Percentiles rank a stretch among this genome's conserved stretches.
Evolutionary conservation across 2,113 vertebrate species (phyloP).

Genomic region (Murina feae): DNA sequence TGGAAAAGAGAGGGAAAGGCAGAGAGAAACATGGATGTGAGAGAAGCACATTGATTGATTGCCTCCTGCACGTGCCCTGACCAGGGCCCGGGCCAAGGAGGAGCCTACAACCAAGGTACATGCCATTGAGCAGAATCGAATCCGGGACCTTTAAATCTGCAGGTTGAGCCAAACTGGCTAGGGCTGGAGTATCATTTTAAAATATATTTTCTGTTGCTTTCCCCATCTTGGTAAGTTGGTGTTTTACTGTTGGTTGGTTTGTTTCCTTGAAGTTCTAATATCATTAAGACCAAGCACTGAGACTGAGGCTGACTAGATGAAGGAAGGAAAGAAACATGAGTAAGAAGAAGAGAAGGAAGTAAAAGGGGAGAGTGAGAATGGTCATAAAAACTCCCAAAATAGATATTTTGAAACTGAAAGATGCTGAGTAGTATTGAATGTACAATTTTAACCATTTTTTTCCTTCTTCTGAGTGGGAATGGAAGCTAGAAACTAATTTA

Average conservation of each 20-base stretch:
- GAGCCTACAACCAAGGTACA: too few relatives aligned
- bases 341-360: neutral
- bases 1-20: too few relatives aligned
- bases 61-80: too few relatives aligned
- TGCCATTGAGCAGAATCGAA: too few relatives aligned
- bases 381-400: neutral
- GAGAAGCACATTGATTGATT: too few relatives aligned
- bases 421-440: neutral
- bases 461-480: conserved; percentile 9
- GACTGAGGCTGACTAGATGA: neutral
- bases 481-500: neutral
- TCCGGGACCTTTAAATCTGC: too few relatives aligned
- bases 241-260: neutral
- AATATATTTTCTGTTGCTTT: neutral
- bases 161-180: too few relatives aligned
- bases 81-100: too few relatives aligned
- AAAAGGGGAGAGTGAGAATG: neutral
- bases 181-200: neutral
- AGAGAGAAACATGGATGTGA: too few relatives aligned
- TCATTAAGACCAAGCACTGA: neutral
- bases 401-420: neutral
- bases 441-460: neutral
- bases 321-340: neutral
- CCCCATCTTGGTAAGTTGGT: neutral
- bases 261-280: neutral